These are phyloP conservation scores for Therioaphis trifolii DNA, from an alignment of 2,888 invertebrate species.

Conservation along the genomic window DNA sequence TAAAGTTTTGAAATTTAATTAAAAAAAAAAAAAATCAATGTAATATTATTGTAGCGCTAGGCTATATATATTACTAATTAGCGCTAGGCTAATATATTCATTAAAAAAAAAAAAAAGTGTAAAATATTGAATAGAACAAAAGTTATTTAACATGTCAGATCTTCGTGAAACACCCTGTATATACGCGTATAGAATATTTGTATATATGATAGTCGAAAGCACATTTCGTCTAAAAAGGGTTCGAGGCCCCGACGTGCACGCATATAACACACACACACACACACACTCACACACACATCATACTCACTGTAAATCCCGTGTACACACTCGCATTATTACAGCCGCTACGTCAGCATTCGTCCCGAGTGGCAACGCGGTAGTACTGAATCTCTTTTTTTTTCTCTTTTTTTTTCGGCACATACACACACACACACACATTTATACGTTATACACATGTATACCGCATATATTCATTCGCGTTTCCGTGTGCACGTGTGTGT, in stretches of 20 bases:
- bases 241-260: background rate
- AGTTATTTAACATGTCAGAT: too few relatives aligned
- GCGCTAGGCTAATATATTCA: too few relatives aligned
- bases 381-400: too few relatives aligned
- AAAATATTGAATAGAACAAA: too few relatives aligned
- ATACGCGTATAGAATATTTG: background rate
- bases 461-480: background rate
- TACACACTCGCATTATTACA: background rate
- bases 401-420: background rate
- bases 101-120: too few relatives aligned
- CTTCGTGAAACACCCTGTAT: background rate
- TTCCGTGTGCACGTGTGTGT: background rate
- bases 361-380: background rate
- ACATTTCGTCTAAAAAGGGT: conserved; percentile 11
- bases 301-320: background rate
- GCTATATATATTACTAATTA: too few relatives aligned
- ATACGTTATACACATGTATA: background rate
- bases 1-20: too few relatives aligned
- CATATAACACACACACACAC: too few relatives aligned
- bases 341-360: conserved; percentile 1
- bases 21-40: too few relatives aligned
- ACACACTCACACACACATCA: background rate
- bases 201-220: background rate
- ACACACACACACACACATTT: too few relatives aligned
- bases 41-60: too few relatives aligned